A percentile compares a stretch with the other conserved stretches of the same genome.
Evolutionary conservation across 2,797 vertebrate genomes (phyloP).

Genomic region (Mionectes olivaceus): DNA sequence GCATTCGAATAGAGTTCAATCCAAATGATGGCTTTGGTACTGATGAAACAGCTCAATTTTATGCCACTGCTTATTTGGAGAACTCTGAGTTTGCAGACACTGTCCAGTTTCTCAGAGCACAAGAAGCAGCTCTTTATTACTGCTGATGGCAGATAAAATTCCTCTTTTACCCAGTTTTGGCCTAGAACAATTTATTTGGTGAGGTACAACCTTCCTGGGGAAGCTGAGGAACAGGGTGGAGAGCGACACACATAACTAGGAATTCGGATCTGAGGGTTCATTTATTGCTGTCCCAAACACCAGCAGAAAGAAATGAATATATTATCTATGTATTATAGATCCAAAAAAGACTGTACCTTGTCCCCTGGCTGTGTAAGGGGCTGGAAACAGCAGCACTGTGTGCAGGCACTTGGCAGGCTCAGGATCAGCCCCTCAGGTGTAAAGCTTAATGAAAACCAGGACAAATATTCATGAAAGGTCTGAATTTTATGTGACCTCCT

Average conservation of each 20-base stretch:
- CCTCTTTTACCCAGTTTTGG: neutral
- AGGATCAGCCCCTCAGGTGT: neutral
- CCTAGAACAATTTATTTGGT: fast-evolving
- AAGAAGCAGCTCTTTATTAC: neutral
- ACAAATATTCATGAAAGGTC: conserved; percentile 20
- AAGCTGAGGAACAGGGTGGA: neutral
- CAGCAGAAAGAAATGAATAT: neutral
- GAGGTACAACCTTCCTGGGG: fast-evolving
- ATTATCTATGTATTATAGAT: fast-evolving
- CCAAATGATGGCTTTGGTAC: neutral
- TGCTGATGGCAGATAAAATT: neutral
- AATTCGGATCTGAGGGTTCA: neutral
- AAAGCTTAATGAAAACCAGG: neutral
- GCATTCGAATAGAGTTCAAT: neutral
- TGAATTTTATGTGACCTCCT: conserved; percentile 44
- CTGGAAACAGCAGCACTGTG: neutral
- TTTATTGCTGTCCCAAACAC: neutral
- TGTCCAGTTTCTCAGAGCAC: neutral
- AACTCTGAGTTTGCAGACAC: neutral
- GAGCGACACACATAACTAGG: neutral
- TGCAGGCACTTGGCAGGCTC: fast-evolving
- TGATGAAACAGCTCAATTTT: neutral
- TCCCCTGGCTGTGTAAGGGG: neutral
- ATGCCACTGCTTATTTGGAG: neutral
- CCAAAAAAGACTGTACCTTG: fast-evolving